Percentiles rank a stretch among this genome's conserved stretches.
Conservation (phyloP, 1,140 invertebrate genomes). For the Polypedilum vanderplanki region DNA sequence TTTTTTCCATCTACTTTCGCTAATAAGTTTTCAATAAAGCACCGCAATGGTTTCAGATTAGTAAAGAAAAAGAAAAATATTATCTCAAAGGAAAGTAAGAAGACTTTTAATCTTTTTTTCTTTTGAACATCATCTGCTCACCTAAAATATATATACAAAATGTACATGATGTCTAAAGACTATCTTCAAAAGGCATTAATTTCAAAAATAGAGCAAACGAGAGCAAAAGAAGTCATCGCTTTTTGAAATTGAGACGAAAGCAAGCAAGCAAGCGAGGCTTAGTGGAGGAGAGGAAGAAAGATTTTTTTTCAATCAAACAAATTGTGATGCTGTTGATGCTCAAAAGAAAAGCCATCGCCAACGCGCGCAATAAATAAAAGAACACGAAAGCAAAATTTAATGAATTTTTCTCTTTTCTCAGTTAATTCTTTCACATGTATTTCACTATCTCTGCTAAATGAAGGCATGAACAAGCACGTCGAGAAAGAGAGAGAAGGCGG, state of each 20-base stretch:
- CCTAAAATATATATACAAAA: background rate
- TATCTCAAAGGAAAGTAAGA: background rate
- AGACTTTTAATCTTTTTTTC: background rate
- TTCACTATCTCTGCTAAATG: background rate
- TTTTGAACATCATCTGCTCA: background rate
- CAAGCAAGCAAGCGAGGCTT: too few relatives aligned
- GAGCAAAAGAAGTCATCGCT: background rate
- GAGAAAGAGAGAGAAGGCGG: background rate
- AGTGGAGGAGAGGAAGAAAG: too few relatives aligned
- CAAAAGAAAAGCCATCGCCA: slow-evolving; percentile 14
- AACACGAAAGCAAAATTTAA: background rate
- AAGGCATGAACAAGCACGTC: background rate
- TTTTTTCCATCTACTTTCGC: too few relatives aligned
- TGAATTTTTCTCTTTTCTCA: background rate
- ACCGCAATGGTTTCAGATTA: background rate
- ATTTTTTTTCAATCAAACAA: slow-evolving; percentile 8
- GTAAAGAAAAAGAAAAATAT: background rate
- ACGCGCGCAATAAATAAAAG: background rate
- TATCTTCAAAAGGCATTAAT: slow-evolving; percentile 12
- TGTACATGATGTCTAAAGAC: background rate
- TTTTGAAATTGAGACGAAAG: too few relatives aligned
- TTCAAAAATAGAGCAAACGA: background rate
- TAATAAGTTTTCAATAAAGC: slow-evolving; percentile 3
- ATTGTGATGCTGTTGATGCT: background rate
- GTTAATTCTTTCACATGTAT: background rate